Conservation (phyloP, 35 echinoderm and acorn worm genomes). For the Lytechinus pictus region DNA sequence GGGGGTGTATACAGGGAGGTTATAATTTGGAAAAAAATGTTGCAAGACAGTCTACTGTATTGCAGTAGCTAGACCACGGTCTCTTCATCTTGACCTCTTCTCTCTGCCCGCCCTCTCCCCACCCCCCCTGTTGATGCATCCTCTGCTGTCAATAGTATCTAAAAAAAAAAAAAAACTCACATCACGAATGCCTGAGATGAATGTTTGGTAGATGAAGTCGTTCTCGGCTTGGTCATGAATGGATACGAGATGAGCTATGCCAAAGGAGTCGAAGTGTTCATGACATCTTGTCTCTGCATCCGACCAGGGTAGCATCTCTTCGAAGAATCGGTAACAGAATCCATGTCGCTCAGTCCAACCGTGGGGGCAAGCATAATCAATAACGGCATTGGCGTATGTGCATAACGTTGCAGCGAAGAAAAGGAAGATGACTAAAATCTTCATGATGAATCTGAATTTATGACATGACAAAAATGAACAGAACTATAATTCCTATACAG, state of each 20-base stretch:
- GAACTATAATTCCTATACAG: no score
- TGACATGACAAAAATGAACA: not conserved
- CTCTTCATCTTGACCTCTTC: not conserved
- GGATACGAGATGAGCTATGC: not conserved
- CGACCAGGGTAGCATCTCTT: not conserved
- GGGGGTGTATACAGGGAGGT: no score
- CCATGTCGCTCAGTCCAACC: not conserved
- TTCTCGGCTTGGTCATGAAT: not conserved
- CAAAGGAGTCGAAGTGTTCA: not conserved
- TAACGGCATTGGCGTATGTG: not conserved
- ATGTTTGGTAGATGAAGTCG: not conserved
- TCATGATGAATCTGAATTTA: not conserved
- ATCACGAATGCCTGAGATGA: not conserved
- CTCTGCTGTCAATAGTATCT: not conserved
- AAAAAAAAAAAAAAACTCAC: not conserved
- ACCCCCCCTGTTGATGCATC: not conserved
- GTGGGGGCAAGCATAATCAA: not conserved
- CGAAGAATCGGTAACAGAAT: not conserved
- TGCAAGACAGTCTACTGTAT: no score
- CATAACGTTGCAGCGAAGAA: not conserved
- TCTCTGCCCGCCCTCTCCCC: not conserved
- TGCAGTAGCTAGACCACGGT: no score
- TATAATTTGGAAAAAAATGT: no score
- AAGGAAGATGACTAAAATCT: not conserved
- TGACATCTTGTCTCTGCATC: not conserved